These are phyloP conservation scores for Dryobota labecula DNA, from an alignment of 2,888 invertebrate genomes.

Conservation along the genomic window DNA sequence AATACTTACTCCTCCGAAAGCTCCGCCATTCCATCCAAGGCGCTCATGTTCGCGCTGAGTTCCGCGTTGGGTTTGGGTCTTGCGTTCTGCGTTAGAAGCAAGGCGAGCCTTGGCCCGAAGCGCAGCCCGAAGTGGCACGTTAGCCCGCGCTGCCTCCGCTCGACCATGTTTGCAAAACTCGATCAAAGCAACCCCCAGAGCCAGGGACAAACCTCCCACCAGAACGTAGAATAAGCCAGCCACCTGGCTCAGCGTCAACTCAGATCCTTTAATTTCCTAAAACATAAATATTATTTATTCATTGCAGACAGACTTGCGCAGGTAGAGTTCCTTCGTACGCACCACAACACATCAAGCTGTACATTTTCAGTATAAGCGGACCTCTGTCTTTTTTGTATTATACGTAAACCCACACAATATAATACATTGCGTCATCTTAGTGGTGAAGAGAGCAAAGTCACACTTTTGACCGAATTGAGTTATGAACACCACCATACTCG, in stretches of 20 bases:
- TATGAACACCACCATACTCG: too few species aligned
- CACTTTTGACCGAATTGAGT: too few species aligned
- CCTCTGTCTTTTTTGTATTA: neutral
- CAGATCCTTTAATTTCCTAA: conserved; percentile 93
- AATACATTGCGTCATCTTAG: too few species aligned
- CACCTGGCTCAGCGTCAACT: conserved; percentile 98
- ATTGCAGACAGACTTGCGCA: neutral
- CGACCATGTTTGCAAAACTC: conserved; percentile 98
- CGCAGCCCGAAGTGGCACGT: conserved; percentile 95
- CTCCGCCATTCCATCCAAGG: conserved; percentile 84
- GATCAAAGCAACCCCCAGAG: conserved; percentile 96
- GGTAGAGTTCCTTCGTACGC: neutral
- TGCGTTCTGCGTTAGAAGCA: conserved; percentile 79
- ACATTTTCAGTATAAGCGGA: neutral
- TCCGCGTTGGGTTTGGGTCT: conserved; percentile 70
- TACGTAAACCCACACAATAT: neutral
- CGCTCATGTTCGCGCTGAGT: conserved; percentile 81
- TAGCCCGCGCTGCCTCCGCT: conserved; percentile 93
- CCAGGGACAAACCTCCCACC: conserved; percentile 97
- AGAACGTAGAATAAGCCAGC: conserved; percentile 99
- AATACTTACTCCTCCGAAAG: conserved; percentile 81
- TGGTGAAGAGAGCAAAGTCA: too few species aligned
- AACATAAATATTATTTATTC: conserved; percentile 1
- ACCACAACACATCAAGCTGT: neutral
- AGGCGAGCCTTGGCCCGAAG: conserved; percentile 94